Conservation (phyloP, 2,113 vertebrate genomes). For the Cervus canadensis region DNA sequence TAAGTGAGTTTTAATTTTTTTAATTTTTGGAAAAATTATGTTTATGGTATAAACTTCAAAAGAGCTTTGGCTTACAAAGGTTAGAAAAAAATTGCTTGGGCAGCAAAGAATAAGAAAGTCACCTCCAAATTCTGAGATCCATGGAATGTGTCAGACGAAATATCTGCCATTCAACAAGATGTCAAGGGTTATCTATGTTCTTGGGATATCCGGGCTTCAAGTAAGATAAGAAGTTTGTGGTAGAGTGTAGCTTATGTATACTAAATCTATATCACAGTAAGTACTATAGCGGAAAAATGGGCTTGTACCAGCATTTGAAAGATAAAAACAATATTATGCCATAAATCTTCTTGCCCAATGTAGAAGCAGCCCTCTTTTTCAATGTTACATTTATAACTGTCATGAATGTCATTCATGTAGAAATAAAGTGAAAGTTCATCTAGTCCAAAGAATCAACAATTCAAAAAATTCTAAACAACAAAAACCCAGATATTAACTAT, state of each 20-base stretch:
- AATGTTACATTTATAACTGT: background rate
- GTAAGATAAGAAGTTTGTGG: background rate
- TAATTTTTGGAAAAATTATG: background rate
- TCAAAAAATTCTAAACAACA: background rate
- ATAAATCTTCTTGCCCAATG: background rate
- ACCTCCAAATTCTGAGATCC: background rate
- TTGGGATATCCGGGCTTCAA: background rate
- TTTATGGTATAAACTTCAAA: background rate
- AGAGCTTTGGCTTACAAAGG: background rate
- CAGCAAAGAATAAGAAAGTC: background rate
- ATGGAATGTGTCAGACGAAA: background rate
- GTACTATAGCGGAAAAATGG: background rate
- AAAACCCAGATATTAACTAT: background rate
- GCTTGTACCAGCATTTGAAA: background rate
- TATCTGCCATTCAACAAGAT: background rate
- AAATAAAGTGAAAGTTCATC: background rate
- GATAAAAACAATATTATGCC: background rate
- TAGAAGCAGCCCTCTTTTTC: background rate
- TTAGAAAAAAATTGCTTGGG: background rate
- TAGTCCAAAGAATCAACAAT: background rate
- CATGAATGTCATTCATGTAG: background rate
- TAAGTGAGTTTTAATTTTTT: background rate
- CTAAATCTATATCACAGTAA: background rate
- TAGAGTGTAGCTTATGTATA: background rate
- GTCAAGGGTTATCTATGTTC: background rate